Percentiles rank a stretch among this genome's conserved stretches.
These are phyloP conservation scores for Lipotes vexillifer DNA, from an alignment of 2,113 vertebrate species.

Conservation along the genomic window DNA sequence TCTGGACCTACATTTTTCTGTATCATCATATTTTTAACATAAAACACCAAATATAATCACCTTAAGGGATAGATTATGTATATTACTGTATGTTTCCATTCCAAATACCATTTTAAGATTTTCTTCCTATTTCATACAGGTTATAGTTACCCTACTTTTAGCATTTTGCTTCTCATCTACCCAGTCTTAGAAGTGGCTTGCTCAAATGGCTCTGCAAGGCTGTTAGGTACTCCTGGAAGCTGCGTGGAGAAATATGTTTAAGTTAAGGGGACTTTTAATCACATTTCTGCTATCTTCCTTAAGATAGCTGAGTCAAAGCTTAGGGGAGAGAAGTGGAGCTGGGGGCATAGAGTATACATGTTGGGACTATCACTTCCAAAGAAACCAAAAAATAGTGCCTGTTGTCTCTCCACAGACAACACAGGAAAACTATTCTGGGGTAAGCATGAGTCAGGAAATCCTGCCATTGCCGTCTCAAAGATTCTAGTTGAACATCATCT, in stretches of 20 bases:
- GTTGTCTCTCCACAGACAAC: background rate
- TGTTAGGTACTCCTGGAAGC: background rate
- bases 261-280: background rate
- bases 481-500: background rate
- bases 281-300: background rate
- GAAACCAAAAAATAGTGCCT: background rate
- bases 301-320: background rate
- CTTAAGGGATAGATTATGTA: background rate
- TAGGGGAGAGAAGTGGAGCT: background rate
- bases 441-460: background rate
- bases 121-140: background rate
- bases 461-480: background rate
- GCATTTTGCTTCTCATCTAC: conserved; percentile 1
- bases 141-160: background rate
- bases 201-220: background rate
- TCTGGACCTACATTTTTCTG: background rate
- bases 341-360: too few relatives aligned
- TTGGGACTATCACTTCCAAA: background rate
- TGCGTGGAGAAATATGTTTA: background rate
- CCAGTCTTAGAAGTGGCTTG: background rate
- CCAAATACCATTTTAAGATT: background rate
- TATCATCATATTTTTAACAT: background rate
- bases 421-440: background rate
- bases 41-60: background rate
- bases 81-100: background rate